These are phyloP conservation scores for Actinernus sp. DNA, from an alignment of 92 coral and sea anemone genomes.

Conservation along the genomic window DNA sequence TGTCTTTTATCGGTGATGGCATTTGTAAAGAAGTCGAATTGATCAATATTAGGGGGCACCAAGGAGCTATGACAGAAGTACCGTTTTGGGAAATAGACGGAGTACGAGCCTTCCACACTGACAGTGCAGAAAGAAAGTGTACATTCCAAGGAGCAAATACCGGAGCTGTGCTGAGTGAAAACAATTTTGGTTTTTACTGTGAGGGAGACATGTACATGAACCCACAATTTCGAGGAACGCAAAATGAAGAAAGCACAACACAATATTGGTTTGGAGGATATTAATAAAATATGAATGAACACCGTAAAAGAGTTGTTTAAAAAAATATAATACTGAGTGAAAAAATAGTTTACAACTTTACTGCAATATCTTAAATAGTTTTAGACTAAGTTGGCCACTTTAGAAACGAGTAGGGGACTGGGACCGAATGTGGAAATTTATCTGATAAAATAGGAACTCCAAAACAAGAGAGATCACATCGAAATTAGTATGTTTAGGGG, in stretches of 20 bases:
- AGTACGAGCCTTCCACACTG: background rate
- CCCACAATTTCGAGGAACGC: background rate
- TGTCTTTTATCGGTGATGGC: background rate
- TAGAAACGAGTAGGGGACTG: no score
- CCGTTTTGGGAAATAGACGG: background rate
- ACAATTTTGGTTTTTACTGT: background rate
- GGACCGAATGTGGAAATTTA: no score
- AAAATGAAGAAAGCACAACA: background rate
- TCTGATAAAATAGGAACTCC: no score
- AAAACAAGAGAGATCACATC: no score
- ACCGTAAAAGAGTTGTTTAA: no score
- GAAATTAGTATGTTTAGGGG: no score
- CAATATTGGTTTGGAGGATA: background rate
- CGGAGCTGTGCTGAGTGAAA: background rate
- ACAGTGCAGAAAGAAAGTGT: background rate
- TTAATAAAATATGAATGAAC: no score
- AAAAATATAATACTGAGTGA: no score
- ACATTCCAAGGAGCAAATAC: background rate
- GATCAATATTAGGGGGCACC: background rate
- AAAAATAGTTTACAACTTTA: no score
- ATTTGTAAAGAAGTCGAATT: background rate
- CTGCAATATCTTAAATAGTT: no score
- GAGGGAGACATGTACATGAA: background rate
- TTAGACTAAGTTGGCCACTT: no score
- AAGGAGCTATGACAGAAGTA: background rate